A percentile compares a stretch with the other conserved stretches of the same genome.
Conservation (phyloP, 2,113 vertebrate genomes). For the Capreolus pygargus region DNA sequence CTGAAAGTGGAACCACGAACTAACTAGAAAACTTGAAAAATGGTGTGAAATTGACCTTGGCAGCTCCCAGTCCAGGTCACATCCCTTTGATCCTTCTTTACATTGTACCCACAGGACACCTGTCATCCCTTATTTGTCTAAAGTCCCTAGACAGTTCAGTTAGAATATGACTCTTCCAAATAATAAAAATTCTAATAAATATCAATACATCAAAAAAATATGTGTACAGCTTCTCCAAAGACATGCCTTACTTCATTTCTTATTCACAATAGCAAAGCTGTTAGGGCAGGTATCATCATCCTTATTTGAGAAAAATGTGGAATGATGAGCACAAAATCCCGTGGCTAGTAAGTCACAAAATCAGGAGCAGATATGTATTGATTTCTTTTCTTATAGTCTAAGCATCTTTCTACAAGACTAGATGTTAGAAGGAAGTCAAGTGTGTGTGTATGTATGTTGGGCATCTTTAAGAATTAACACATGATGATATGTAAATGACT, state of each 20-base stretch:
- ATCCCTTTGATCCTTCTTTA: accelerated
- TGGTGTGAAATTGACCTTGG: neutral
- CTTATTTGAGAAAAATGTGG: neutral
- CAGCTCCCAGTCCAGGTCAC: too few species aligned
- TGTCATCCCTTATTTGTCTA: neutral
- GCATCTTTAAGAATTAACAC: neutral
- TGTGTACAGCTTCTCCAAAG: neutral
- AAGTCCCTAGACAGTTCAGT: neutral
- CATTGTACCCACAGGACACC: accelerated
- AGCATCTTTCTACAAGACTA: neutral
- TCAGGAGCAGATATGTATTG: neutral
- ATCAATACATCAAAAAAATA: neutral
- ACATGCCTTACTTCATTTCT: neutral
- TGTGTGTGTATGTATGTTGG: neutral
- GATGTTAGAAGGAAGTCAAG: neutral
- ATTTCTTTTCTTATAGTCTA: neutral
- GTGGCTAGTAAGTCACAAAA: neutral
- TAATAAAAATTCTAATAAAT: neutral
- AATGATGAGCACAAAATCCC: neutral
- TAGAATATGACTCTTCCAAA: neutral
- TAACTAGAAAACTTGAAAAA: neutral
- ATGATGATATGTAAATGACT: neutral
- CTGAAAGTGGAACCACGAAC: neutral
- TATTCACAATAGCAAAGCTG: neutral
- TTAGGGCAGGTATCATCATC: neutral